phyloP scores from a whole-genome alignment of 2,113 vertebrate genomes.

The Polyodon spathula region DNA sequence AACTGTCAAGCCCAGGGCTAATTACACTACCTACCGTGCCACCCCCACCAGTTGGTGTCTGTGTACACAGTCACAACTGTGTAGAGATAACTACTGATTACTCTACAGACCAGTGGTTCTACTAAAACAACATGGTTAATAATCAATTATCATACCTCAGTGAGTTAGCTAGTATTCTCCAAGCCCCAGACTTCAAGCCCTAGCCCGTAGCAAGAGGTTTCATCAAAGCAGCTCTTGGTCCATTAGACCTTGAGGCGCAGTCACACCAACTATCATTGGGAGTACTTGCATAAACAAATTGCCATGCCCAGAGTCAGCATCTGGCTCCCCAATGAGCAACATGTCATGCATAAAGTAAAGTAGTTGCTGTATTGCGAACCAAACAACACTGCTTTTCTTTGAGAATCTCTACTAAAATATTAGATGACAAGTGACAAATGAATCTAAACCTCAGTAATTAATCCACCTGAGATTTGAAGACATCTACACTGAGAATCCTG shows the following conservation, averaged over 20 bases:
- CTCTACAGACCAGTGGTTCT: conserved; percentile 48
- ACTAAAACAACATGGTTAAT: conserved; percentile 57
- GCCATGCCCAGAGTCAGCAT: conserved; percentile 61
- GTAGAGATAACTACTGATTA: conserved; percentile 30
- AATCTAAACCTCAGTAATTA: too few species aligned
- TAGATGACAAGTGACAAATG: too few species aligned
- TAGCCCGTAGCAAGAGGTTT: conserved; percentile 15
- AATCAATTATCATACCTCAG: conserved; percentile 72
- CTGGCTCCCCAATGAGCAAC: conserved; percentile 52
- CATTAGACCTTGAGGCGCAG: conserved; percentile 46
- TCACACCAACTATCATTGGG: conserved; percentile 44
- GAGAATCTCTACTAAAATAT: too few species aligned
- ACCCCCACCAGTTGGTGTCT: conserved; percentile 3
- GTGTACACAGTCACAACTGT: not conserved
- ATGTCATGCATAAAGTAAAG: conserved; percentile 50
- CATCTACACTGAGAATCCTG: too few species aligned
- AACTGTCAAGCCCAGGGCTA: too few species aligned
- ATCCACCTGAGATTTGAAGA: too few species aligned
- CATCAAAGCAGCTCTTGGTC: conserved; percentile 14
- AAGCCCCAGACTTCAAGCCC: conserved; percentile 17
- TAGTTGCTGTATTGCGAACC: too few species aligned
- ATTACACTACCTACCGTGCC: not conserved
- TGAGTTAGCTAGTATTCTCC: conserved; percentile 39
- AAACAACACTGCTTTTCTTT: too few species aligned
- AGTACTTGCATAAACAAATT: conserved; percentile 26